A percentile compares a stretch with the other conserved stretches of the same genome.
Evolutionary conservation across 1,140 invertebrate genomes (phyloP).

Genomic region (Leptinotarsa texana): DNA sequence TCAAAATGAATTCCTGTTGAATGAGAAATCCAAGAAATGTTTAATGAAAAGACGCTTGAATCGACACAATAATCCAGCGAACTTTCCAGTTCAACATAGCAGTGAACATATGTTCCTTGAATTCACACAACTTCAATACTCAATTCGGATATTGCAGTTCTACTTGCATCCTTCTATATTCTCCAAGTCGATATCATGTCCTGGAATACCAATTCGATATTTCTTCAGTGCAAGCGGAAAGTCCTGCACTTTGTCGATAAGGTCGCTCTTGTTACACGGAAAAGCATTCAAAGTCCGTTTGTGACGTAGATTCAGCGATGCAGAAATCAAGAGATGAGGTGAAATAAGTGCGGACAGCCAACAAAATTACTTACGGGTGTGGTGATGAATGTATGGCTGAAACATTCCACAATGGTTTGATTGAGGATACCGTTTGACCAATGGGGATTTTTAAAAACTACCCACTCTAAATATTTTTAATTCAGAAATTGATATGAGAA

Average conservation of each 20-base stretch:
- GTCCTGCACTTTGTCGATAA: not conserved
- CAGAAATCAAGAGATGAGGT: conserved; percentile 3
- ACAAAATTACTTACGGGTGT: not conserved
- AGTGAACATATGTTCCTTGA: not conserved
- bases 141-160: not conserved
- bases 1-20: too few species aligned
- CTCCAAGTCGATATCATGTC: not conserved
- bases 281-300: conserved; percentile 5
- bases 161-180: not conserved
- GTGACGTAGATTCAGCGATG: not conserved
- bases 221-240: not conserved
- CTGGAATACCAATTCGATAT: not conserved
- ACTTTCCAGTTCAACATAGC: not conserved
- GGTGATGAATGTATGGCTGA: not conserved
- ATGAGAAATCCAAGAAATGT: too few species aligned
- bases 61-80: too few species aligned
- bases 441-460: too few species aligned
- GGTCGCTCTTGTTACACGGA: not conserved
- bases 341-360: not conserved
- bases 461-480: not conserved
- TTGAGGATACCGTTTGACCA: too few species aligned
- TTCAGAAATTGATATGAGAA: not conserved
- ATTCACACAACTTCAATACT: not conserved
- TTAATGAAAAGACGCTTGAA: too few species aligned
- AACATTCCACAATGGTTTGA: too few species aligned